Evolutionary conservation across 64 coral and sea anemone species (phyloP).

Genomic region (Stichodactyla mertensii): DNA sequence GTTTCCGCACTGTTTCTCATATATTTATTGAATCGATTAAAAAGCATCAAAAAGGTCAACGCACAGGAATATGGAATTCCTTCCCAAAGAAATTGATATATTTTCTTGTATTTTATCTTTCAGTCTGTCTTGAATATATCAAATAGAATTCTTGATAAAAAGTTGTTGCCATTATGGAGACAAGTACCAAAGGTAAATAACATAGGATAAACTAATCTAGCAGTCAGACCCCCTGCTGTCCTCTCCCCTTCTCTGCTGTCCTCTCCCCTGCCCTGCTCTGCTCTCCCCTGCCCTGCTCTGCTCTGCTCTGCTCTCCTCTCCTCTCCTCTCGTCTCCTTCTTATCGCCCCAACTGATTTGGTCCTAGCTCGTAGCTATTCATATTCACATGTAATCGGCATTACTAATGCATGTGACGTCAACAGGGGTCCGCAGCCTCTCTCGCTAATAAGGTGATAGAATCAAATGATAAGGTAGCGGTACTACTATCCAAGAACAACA

Average conservation of each 20-base stretch:
- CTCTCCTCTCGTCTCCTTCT: not conserved
- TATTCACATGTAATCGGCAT: not conserved
- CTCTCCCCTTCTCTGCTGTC: not conserved
- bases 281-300: not conserved
- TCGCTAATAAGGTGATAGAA: not conserved
- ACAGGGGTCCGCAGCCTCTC: not conserved
- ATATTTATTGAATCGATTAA: too few species aligned
- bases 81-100: not conserved
- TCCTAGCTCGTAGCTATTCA: not conserved
- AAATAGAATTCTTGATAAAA: conserved; percentile 12
- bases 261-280: too few species aligned
- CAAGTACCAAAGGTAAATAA: not conserved
- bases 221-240: too few species aligned
- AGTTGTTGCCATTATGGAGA: not conserved
- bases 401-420: not conserved
- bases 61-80: not conserved
- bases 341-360: not conserved
- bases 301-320: not conserved
- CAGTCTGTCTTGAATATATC: not conserved
- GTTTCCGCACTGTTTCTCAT: too few species aligned
- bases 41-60: too few species aligned
- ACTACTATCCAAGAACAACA: conserved; percentile 8
- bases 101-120: not conserved
- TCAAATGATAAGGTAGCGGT: not conserved
- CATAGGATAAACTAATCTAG: not conserved